phyloP scores from a whole-genome alignment of 2,888 invertebrate genomes.

The Rhagonycha fulva region DNA sequence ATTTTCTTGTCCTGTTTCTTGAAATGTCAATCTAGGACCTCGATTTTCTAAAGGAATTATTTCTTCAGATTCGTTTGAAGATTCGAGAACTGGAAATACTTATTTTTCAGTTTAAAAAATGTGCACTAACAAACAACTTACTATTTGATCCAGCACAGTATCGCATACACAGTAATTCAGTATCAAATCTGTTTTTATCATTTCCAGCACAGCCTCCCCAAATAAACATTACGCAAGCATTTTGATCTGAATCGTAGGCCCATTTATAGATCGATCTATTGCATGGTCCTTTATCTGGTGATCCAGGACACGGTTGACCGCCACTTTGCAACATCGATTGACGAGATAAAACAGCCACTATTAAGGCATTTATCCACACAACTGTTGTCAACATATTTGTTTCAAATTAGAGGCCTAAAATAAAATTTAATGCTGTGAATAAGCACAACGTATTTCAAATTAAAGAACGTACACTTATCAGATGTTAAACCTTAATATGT shows the following conservation, averaged over 20 bases:
- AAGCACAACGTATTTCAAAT: background rate
- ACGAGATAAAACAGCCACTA: constrained; percentile 10
- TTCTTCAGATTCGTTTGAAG: constrained; percentile 10
- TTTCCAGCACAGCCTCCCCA: constrained; percentile 75
- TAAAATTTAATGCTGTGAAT: background rate
- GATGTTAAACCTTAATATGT: background rate
- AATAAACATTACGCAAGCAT: constrained; percentile 65
- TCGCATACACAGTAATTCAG: constrained; percentile 67
- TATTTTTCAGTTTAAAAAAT: background rate
- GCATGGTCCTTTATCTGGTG: constrained; percentile 61
- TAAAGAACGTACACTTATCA: background rate
- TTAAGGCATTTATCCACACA: constrained; percentile 21
- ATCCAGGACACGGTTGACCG: constrained; percentile 55
- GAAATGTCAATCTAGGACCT: constrained; percentile 81
- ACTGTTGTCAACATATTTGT: constrained; percentile 27
- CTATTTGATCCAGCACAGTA: constrained; percentile 55
- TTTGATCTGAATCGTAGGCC: constrained; percentile 64
- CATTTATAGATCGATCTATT: constrained; percentile 69
- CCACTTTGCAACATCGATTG: constrained; percentile 11
- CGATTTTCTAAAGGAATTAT: constrained; percentile 75
- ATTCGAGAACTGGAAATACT: constrained; percentile 9
- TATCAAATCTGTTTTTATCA: constrained; percentile 68
- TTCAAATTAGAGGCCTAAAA: constrained; percentile 7
- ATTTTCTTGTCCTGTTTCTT: constrained; percentile 80
- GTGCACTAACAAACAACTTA: constrained; percentile 9